Conservation (phyloP, 2,888 invertebrate genomes). For the Allygus modestus region DNA sequence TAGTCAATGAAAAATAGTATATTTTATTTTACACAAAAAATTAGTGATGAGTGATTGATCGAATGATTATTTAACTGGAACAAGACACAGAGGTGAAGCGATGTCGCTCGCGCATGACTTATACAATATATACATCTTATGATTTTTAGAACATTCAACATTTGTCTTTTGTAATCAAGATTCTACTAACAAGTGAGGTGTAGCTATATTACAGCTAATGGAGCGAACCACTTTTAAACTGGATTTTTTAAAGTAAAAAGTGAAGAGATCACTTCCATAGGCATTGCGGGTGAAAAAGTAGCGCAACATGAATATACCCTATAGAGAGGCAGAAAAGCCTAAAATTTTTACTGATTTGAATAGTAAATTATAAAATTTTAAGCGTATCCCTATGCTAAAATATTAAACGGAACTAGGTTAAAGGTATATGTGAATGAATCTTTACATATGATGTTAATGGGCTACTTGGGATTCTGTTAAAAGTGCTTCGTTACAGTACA, state of each 20-base stretch:
- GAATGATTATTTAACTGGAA: constrained; percentile 54
- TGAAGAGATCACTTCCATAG: constrained; percentile 12
- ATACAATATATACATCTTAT: constrained; percentile 58
- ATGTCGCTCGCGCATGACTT: constrained; percentile 21
- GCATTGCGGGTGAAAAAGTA: constrained; percentile 29
- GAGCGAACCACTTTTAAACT: constrained; percentile 61
- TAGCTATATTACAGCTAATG: constrained; percentile 34
- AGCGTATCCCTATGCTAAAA: constrained; percentile 35
- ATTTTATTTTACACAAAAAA: constrained; percentile 50
- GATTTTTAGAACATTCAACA: constrained; percentile 55
- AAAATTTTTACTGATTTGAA: constrained; percentile 41
- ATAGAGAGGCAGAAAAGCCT: constrained; percentile 27
- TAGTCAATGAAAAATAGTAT: constrained; percentile 60
- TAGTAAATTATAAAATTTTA: constrained; percentile 30
- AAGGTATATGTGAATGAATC: constrained; percentile 12
- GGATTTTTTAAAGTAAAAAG: neutral
- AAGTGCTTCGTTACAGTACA: constrained; percentile 61
- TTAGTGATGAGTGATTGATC: constrained; percentile 50
- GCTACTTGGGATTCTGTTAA: constrained; percentile 35
- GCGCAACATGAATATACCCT: constrained; percentile 7
- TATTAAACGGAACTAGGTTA: constrained; percentile 6
- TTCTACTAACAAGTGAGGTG: constrained; percentile 39
- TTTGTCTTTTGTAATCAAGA: constrained; percentile 54
- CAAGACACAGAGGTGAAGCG: constrained; percentile 65
- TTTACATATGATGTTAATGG: constrained; percentile 1